phyloP scores from a whole-genome alignment of 2,113 vertebrate genomes.

The Siniperca chuatsi region DNA sequence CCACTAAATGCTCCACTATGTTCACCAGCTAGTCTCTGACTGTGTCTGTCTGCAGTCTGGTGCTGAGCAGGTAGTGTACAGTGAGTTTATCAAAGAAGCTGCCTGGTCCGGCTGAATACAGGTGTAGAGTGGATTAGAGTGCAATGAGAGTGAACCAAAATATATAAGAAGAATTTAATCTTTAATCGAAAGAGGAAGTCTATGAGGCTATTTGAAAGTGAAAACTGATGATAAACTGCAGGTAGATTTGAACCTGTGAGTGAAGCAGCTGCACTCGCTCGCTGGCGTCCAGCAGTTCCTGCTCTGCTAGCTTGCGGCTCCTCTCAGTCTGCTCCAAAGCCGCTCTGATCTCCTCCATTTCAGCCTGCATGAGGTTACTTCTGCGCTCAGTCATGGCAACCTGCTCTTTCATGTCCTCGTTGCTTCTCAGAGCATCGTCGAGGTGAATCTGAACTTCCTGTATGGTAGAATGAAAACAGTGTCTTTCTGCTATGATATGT shows the following conservation, averaged over 20 bases:
- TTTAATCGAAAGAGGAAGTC: too few relatives aligned
- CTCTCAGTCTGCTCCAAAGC: constrained; percentile 85
- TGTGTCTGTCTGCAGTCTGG: too few relatives aligned
- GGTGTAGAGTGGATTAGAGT: too few relatives aligned
- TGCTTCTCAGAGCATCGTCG: constrained; percentile 82
- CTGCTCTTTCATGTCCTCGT: constrained; percentile 90
- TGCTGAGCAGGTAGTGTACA: too few relatives aligned
- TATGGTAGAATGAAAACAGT: neutral
- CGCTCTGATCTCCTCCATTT: constrained; percentile 70
- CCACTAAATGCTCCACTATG: neutral
- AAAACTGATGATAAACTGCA: fast-evolving
- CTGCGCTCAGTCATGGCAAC: constrained; percentile 88
- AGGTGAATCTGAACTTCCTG: constrained; percentile 67
- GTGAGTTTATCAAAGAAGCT: too few relatives aligned
- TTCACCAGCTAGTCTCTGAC: too few relatives aligned
- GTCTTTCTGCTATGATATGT: too few relatives aligned
- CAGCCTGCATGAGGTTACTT: constrained; percentile 79
- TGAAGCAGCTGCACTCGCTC: constrained; percentile 70
- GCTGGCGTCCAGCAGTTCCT: constrained; percentile 69
- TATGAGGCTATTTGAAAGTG: too few relatives aligned
- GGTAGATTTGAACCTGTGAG: constrained; percentile 60
- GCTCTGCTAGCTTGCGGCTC: constrained; percentile 65
- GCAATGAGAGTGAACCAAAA: too few relatives aligned
- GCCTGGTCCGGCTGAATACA: too few relatives aligned
- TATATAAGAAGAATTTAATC: too few relatives aligned